These are phyloP conservation scores for Heterotis niloticus DNA, from an alignment of 2,113 vertebrate species.

Conservation along the genomic window DNA sequence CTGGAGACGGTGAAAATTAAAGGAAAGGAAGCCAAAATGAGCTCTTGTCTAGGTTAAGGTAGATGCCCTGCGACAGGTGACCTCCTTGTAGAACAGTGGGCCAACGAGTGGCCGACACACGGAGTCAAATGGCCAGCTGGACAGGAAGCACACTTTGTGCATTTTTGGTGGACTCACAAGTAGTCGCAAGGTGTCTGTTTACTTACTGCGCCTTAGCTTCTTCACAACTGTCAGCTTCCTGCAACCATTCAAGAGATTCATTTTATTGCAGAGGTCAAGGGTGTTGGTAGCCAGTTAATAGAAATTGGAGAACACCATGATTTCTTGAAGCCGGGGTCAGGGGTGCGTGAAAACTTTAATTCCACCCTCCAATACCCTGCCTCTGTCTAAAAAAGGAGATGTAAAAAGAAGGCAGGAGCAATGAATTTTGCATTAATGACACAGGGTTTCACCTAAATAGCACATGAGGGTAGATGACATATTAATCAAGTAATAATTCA, in stretches of 20 bases:
- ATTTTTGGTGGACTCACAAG: background rate
- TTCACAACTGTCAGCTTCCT: conserved; percentile 2
- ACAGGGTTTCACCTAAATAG: too few relatives aligned
- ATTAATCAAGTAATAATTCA: conserved; percentile 23
- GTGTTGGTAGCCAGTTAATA: conserved; percentile 16
- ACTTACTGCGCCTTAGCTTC: background rate
- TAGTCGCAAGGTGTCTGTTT: background rate
- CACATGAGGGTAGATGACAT: background rate
- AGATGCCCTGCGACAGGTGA: conserved; percentile 35
- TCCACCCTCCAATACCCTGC: too few relatives aligned
- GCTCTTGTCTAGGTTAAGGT: background rate
- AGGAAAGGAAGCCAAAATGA: conserved; percentile 31
- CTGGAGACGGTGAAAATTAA: conserved; percentile 28
- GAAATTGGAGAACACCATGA: conserved; percentile 24
- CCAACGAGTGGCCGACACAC: background rate
- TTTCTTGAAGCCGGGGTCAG: too few relatives aligned
- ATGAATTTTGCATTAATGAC: too few relatives aligned
- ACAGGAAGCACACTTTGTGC: conserved; percentile 18
- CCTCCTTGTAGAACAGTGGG: conserved; percentile 14
- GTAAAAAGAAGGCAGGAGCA: too few relatives aligned
- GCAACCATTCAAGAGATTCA: conserved; percentile 1
- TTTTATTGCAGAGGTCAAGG: background rate
- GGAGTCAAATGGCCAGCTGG: background rate
- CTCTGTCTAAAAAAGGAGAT: too few relatives aligned
- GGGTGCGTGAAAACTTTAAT: too few relatives aligned